Evolutionary conservation across 2,888 invertebrate species (phyloP).

Genomic region (Neoascia interrupta): DNA sequence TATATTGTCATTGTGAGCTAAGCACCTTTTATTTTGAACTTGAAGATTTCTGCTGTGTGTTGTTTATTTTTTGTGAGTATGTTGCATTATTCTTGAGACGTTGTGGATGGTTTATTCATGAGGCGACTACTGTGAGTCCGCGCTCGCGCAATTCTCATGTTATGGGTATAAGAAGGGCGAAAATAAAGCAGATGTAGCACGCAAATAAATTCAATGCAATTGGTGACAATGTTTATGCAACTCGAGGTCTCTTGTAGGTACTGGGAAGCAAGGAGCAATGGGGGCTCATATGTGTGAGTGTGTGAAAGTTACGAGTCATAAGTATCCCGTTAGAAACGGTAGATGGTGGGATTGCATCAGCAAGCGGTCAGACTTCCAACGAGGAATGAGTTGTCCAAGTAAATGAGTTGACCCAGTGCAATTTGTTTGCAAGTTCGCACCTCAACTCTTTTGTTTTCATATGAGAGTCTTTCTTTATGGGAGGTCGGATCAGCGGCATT

Average conservation of each 20-base stretch:
- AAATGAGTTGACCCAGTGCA: no score
- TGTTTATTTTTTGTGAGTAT: constrained; percentile 2
- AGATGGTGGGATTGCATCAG: constrained; percentile 33
- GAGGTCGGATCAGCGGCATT: no score
- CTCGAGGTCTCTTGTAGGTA: constrained; percentile 42
- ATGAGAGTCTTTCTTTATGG: no score
- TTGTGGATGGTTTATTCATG: constrained; percentile 39
- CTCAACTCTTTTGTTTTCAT: constrained; percentile 50
- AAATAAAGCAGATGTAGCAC: constrained; percentile 61
- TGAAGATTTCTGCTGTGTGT: not conserved
- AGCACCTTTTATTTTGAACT: constrained; percentile 27
- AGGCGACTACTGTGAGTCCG: constrained; percentile 10
- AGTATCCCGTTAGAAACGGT: constrained; percentile 54
- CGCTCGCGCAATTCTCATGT: constrained; percentile 23
- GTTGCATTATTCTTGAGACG: no score
- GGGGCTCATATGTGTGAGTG: constrained; percentile 28
- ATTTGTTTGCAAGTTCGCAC: constrained; percentile 22
- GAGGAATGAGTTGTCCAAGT: no score
- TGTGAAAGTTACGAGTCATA: constrained; percentile 55
- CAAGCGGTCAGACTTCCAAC: no score
- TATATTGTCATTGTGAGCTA: constrained; percentile 31
- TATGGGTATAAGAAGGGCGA: constrained; percentile 54
- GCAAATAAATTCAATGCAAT: constrained; percentile 65
- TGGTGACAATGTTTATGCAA: constrained; percentile 61
- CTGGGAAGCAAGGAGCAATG: constrained; percentile 30